A percentile compares a stretch with the other conserved stretches of the same genome.
Conservation (phyloP, 1,140 invertebrate genomes). For the Dendroctonus ponderosae region DNA sequence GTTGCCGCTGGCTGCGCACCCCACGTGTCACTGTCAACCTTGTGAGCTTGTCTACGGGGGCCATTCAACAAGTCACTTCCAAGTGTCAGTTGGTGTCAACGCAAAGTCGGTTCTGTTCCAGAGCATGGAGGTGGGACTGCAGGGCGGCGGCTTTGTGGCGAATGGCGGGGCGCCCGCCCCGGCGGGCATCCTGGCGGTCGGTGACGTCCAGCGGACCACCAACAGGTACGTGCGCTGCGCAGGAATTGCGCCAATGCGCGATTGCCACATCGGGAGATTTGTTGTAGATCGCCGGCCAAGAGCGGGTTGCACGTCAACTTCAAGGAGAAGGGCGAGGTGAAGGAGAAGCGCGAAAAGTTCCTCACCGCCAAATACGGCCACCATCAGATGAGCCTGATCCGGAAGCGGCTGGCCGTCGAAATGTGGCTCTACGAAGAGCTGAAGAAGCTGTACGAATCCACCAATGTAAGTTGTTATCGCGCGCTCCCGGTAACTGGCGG, state of each 20-base stretch:
- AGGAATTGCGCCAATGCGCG: neutral
- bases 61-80: too few species aligned
- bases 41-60: too few species aligned
- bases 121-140: constrained; percentile 52
- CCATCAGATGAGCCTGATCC: constrained; percentile 95
- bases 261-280: neutral
- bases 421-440: constrained; percentile 97
- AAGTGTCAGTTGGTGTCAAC: too few species aligned
- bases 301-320: constrained; percentile 84
- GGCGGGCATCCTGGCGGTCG: constrained; percentile 51
- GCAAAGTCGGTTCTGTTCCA: too few species aligned
- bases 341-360: constrained; percentile 88
- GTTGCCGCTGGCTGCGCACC: too few species aligned
- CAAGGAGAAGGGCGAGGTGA: constrained; percentile 78
- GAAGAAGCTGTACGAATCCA: constrained; percentile 77
- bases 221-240: constrained; percentile 8
- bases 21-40: too few species aligned
- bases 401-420: constrained; percentile 90
- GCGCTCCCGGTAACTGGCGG: too few species aligned
- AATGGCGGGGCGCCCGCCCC: constrained; percentile 33
- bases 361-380: constrained; percentile 94
- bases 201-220: constrained; percentile 39
- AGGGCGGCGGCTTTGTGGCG: constrained; percentile 44
- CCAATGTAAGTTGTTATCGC: constrained; percentile 33
- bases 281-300: constrained; percentile 65